Evolutionary conservation across 2,888 invertebrate genomes (phyloP).

Genomic region (Nymphalis polychloros): DNA sequence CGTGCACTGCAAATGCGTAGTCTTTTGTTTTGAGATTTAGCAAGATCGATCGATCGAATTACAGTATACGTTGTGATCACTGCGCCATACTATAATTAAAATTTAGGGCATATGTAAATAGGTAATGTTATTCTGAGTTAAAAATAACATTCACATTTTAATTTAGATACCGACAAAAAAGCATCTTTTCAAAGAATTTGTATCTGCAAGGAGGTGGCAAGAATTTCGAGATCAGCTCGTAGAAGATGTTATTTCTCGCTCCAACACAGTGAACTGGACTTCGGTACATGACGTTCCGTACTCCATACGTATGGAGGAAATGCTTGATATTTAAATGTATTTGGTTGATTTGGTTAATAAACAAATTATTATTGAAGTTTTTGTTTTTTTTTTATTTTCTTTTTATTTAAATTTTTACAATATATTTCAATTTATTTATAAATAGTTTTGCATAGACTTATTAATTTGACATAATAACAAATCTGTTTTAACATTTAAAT

Average conservation of each 20-base stretch:
- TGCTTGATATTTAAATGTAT: conserved; percentile 63
- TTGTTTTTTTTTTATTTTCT: neutral
- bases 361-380: neutral
- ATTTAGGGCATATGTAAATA: too few relatives aligned
- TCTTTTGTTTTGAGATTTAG: too few relatives aligned
- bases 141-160: neutral
- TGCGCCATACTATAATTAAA: too few relatives aligned
- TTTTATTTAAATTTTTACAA: too few relatives aligned
- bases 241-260: conserved; percentile 71
- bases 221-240: conserved; percentile 77
- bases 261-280: conserved; percentile 78
- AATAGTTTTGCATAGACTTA: too few relatives aligned
- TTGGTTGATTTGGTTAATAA: conserved; percentile 4
- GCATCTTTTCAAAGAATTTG: conserved; percentile 80
- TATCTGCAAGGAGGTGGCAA: conserved; percentile 80
- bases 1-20: too few relatives aligned
- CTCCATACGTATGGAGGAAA: conserved; percentile 83
- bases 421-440: too few relatives aligned
- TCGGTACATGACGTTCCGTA: conserved; percentile 84
- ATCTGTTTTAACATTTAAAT: too few relatives aligned
- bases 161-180: conserved; percentile 80
- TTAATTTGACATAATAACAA: too few relatives aligned
- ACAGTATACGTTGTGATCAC: too few relatives aligned
- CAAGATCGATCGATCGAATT: too few relatives aligned
- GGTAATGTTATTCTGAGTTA: neutral